Evolutionary conservation across 2,888 invertebrate species (phyloP).

Genomic region (Spodoptera littoralis): DNA sequence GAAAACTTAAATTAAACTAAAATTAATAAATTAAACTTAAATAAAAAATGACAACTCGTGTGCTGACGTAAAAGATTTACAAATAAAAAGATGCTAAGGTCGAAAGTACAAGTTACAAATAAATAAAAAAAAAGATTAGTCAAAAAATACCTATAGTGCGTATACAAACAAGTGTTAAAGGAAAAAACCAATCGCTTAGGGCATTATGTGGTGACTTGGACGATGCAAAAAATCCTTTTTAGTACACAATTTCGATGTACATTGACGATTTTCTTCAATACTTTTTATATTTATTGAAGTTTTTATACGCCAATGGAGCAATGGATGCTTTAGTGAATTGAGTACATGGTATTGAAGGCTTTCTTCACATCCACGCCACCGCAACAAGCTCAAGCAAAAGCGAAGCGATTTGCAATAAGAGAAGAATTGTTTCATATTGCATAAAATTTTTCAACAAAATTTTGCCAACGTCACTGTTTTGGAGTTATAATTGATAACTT

Average conservation of each 20-base stretch:
- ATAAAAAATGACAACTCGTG: slow-evolving; percentile 51
- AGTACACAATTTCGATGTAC: slow-evolving; percentile 40
- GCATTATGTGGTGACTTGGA: slow-evolving; percentile 75
- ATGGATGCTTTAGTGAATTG: slow-evolving; percentile 36
- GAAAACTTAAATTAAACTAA: too few relatives aligned
- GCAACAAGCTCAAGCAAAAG: slow-evolving; percentile 86
- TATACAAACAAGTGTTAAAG: slow-evolving; percentile 88
- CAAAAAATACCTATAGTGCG: slow-evolving; percentile 72
- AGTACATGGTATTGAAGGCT: slow-evolving; percentile 26
- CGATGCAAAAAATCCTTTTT: slow-evolving; percentile 31
- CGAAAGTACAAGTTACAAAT: slow-evolving; percentile 61
- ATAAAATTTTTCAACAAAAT: slow-evolving; percentile 39
- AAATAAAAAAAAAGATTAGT: slow-evolving; percentile 76
- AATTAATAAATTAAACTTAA: not conserved
- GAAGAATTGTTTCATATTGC: slow-evolving; percentile 54
- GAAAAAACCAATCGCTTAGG: slow-evolving; percentile 82
- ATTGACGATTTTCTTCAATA: not conserved
- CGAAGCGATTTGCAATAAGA: slow-evolving; percentile 79
- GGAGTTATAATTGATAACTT: slow-evolving; percentile 28
- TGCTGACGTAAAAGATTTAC: slow-evolving; percentile 56
- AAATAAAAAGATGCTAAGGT: slow-evolving; percentile 47
- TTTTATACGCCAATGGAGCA: slow-evolving; percentile 11
- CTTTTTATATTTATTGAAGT: not conserved
- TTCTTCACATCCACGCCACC: slow-evolving; percentile 76
- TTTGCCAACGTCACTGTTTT: slow-evolving; percentile 68